phyloP scores from a whole-genome alignment of 2,113 vertebrate genomes.

The Galeopterus variegatus region DNA sequence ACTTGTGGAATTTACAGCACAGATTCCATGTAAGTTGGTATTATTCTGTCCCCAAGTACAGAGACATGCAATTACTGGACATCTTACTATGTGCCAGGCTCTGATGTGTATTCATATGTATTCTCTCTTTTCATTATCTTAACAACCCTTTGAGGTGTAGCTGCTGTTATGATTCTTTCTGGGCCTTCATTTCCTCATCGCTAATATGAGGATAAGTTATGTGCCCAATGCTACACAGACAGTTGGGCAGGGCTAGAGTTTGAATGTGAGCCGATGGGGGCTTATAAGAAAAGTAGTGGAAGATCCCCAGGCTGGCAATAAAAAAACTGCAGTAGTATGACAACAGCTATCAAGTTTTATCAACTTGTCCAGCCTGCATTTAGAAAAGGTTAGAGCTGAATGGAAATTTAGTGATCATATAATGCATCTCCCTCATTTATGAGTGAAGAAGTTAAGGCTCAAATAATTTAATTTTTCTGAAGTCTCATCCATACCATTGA shows the following conservation, averaged over 20 bases:
- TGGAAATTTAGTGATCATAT: background rate
- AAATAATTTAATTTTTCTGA: background rate
- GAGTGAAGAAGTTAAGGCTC: background rate
- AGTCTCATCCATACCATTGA: background rate
- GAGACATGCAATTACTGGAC: background rate
- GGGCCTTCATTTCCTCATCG: background rate
- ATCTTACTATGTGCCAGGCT: background rate
- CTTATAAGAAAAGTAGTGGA: background rate
- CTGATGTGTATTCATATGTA: background rate
- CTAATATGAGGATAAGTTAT: background rate
- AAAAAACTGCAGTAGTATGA: background rate
- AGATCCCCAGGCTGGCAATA: background rate
- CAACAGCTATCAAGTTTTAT: background rate
- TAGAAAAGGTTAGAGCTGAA: constrained; percentile 31
- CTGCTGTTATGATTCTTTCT: background rate
- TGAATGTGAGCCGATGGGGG: background rate
- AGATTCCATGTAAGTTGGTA: background rate
- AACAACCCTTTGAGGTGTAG: background rate
- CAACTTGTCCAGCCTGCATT: background rate
- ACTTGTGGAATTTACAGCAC: background rate
- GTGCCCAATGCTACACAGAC: background rate
- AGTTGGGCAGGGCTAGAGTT: background rate
- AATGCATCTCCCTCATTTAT: background rate
- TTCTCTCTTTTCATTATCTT: background rate
- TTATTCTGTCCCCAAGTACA: background rate